Evolutionary conservation across 2,797 vertebrate genomes (phyloP), one percentile per base, ranked within the genome.

Genomic region (Trachurus trachurus): DNA sequence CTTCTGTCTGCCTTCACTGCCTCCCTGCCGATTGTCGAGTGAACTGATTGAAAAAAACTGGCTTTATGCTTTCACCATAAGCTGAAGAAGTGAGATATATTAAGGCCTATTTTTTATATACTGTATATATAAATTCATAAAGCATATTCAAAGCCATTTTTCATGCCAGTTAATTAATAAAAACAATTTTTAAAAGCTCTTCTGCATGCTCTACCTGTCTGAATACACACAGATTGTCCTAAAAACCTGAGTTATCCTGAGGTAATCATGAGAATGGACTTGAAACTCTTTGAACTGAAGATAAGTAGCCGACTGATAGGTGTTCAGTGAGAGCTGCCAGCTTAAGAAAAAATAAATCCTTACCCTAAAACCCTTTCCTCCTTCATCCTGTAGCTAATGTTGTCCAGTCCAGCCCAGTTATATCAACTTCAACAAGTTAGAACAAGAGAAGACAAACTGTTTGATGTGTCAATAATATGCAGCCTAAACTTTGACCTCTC

Each of bases 11-110:
- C 16, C 16, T 9, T 19, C 11, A 1, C 34, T 37, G 6, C 34
- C 6, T 37, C 6, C 6, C 34, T 37, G n/a, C 49, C 49, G 71
- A 88, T 65, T 74, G 44, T 61, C 74, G 76, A 88, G 56, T 26
- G 5, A 31, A 72, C 17, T 31, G 59, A 89, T 80, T 50, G 0
- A 67, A 1, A 67, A 1, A 19, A 72, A 47, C 17, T 3, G 22
- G 26, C 26, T 26, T 26, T 26, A n/a, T n/a, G 16, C 4, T 29
- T 15, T 9, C 22, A 12, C 13, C 58, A 49, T 6, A 47, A 16
- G 15, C 2, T 34, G 26, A 26, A 26, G 34, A 37, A 9, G 34
- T 37, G 34, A 37, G 34, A 37, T 37, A 8, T 37, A 9, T 37
- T 37, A 37, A 8, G 34, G 34, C 34, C 34, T 37, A 6, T 31